Evolutionary conservation across 35 echinoderm and acorn worm genomes (phyloP).

Genomic region (Heliocidaris erythrogramma): DNA sequence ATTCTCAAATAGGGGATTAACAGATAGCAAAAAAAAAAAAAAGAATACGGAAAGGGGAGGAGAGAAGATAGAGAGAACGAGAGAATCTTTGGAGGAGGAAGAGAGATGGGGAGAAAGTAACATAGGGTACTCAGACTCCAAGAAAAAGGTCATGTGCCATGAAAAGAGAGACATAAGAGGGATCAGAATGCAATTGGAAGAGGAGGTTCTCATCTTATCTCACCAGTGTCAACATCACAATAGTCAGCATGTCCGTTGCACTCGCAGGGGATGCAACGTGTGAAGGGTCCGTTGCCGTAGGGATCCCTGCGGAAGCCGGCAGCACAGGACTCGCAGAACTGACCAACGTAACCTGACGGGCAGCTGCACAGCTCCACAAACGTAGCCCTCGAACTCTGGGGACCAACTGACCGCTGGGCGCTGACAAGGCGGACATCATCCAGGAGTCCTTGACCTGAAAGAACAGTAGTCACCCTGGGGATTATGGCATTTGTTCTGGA

Average conservation of each 20-base stretch:
- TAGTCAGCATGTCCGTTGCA: slow-evolving; percentile 87
- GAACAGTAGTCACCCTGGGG: not conserved
- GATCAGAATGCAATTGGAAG: not conserved
- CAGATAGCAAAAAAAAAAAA: not conserved
- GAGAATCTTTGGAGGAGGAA: not conserved
- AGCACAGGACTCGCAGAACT: slow-evolving; percentile 95
- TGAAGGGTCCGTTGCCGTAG: slow-evolving; percentile 71
- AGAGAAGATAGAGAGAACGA: not conserved
- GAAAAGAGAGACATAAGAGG: not conserved
- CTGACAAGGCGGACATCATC: slow-evolving; percentile 82
- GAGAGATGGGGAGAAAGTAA: not conserved
- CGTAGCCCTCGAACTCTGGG: slow-evolving; percentile 39
- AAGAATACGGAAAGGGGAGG: not conserved
- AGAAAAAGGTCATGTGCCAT: not conserved
- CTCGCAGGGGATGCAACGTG: slow-evolving; percentile 89
- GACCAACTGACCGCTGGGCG: slow-evolving; percentile 66
- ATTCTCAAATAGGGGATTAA: not conserved
- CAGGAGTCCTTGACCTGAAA: slow-evolving; percentile 76
- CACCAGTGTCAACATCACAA: slow-evolving; percentile 87
- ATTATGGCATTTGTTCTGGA: not conserved
- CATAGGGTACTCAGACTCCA: not conserved
- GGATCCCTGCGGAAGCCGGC: slow-evolving; percentile 79
- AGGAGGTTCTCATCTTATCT: not conserved
- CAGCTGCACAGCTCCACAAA: slow-evolving; percentile 92
- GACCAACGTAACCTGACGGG: slow-evolving; percentile 85